These are phyloP conservation scores for Lymantria monacha DNA, from an alignment of 2,888 invertebrate genomes.

Conservation along the genomic window DNA sequence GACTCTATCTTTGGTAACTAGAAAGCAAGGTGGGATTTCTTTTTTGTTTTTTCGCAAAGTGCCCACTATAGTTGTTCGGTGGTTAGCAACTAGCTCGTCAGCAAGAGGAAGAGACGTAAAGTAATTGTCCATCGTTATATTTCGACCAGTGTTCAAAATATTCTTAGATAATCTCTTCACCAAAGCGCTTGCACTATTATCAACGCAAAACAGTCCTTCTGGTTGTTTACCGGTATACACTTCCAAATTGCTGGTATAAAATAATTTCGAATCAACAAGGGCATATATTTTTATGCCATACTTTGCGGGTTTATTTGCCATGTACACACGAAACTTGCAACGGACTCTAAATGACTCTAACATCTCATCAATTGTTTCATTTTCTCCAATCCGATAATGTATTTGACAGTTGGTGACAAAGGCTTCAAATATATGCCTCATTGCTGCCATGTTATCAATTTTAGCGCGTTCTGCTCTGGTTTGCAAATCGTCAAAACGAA, in stretches of 20 bases:
- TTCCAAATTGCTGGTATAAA: not conserved
- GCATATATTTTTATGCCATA: not conserved
- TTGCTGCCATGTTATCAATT: not conserved
- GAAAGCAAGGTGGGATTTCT: not conserved
- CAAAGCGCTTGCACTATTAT: not conserved
- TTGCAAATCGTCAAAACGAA: not conserved
- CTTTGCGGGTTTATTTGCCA: not conserved
- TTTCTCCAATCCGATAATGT: not conserved
- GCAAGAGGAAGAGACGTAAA: not conserved
- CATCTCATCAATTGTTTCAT: not conserved
- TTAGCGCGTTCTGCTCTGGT: not conserved
- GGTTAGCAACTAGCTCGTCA: not conserved
- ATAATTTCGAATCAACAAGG: not conserved
- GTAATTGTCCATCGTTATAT: not conserved
- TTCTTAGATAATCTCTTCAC: not conserved
- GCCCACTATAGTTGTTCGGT: not conserved
- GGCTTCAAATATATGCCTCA: not conserved
- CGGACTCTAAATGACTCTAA: not conserved
- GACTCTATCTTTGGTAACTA: not conserved
- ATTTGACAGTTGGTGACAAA: not conserved
- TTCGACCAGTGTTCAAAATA: not conserved
- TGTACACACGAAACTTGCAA: not conserved
- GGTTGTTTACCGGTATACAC: slow-evolving; percentile 1
- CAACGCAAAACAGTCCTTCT: not conserved
- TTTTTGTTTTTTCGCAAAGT: not conserved